These are phyloP conservation scores for Brachypodius melanocephalos DNA, from an alignment of 2,113 vertebrate genomes.

Conservation along the genomic window DNA sequence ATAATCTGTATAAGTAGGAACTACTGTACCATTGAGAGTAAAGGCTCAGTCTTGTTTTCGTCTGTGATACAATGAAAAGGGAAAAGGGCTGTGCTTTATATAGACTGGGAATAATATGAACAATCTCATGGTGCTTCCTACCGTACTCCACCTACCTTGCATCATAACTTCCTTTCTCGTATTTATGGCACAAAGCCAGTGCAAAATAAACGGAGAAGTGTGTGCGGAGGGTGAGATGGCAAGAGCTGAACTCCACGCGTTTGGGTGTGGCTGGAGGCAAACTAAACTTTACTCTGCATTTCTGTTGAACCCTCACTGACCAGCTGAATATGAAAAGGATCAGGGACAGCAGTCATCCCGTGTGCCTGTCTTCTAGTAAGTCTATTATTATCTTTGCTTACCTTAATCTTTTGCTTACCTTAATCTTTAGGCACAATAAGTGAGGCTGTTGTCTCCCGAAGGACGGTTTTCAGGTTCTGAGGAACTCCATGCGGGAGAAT, in stretches of 20 bases:
- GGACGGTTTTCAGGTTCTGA: neutral
- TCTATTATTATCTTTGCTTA: slow-evolving; percentile 1
- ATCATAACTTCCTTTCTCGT: slow-evolving; percentile 47
- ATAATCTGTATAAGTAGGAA: neutral
- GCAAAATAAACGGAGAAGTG: neutral
- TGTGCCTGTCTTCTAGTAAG: neutral
- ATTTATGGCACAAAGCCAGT: slow-evolving; percentile 48
- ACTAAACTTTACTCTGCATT: neutral
- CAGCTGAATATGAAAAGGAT: neutral
- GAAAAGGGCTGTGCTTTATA: slow-evolving; percentile 27
- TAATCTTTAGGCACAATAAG: neutral
- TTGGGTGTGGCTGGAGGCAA: neutral
- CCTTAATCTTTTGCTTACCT: slow-evolving; percentile 15
- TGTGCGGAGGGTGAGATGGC: neutral
- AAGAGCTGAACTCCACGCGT: neutral
- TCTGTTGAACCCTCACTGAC: neutral
- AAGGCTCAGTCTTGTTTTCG: slow-evolving; percentile 8
- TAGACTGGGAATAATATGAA: slow-evolving; percentile 22
- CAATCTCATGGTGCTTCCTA: slow-evolving; percentile 41
- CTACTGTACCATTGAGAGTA: neutral
- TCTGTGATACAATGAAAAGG: slow-evolving; percentile 21
- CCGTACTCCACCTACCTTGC: slow-evolving; percentile 51
- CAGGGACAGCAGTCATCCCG: neutral
- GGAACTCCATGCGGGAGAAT: neutral
- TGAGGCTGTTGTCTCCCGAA: neutral